A percentile compares a stretch with the other conserved stretches of the same genome.
These are phyloP conservation scores for Todus mexicanus DNA, from an alignment of 2,797 vertebrate genomes.

Conservation along the genomic window DNA sequence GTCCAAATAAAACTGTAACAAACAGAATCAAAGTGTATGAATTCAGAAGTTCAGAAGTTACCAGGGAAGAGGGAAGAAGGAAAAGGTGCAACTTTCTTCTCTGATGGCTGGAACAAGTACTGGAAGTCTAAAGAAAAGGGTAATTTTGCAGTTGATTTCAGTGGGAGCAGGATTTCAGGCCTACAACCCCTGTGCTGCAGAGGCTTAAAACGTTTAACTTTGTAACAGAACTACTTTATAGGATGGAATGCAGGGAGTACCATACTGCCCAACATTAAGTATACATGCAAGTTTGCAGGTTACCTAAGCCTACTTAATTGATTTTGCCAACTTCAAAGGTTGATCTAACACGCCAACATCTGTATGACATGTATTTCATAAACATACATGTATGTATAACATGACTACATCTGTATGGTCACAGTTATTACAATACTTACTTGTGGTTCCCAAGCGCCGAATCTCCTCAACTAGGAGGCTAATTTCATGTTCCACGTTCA, in stretches of 20 bases:
- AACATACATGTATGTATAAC: neutral
- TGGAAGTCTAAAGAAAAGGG: neutral
- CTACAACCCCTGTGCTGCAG: neutral
- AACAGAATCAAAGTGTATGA: neutral
- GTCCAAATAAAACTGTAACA: neutral
- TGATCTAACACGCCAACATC: neutral
- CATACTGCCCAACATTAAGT: neutral
- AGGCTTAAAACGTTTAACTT: neutral
- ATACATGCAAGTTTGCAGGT: neutral
- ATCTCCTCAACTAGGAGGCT: constrained; percentile 88
- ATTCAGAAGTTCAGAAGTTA: neutral
- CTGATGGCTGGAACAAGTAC: accelerated
- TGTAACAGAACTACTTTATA: neutral
- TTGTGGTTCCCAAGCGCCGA: constrained; percentile 86
- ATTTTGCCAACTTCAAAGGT: neutral
- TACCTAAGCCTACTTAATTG: neutral
- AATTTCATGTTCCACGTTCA: constrained; percentile 91
- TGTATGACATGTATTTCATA: neutral
- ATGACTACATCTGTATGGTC: neutral
- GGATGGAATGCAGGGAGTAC: neutral
- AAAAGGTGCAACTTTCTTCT: neutral
- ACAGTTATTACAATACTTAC: constrained; percentile 74
- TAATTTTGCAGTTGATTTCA: neutral
- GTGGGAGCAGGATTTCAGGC: neutral
- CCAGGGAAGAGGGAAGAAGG: neutral